A percentile compares a stretch with the other conserved stretches of the same genome.
phyloP scores from a whole-genome alignment of 2,113 vertebrate species.

The Melanotaenia duboulayi region DNA sequence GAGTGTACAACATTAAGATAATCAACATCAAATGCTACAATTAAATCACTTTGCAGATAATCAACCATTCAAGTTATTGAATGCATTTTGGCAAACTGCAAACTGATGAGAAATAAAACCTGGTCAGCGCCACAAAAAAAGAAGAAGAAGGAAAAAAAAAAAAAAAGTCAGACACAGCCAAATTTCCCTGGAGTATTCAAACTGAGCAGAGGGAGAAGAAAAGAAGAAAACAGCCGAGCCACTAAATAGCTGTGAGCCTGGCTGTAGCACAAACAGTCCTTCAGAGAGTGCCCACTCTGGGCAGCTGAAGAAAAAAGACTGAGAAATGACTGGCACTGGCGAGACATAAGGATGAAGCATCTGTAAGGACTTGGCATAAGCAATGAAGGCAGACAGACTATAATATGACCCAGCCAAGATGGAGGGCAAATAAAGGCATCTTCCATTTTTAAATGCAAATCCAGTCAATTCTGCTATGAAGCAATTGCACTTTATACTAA shows the following conservation, averaged over 20 bases:
- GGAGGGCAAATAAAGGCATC: constrained; percentile 64
- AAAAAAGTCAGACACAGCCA: constrained; percentile 68
- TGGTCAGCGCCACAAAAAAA: constrained; percentile 66
- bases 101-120: constrained; percentile 64
- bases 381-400: constrained; percentile 45
- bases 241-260: constrained; percentile 74
- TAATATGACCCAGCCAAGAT: constrained; percentile 55
- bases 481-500: constrained; percentile 28
- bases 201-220: constrained; percentile 66
- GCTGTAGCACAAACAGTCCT: constrained; percentile 72
- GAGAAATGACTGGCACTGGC: constrained; percentile 66
- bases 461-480: constrained; percentile 33
- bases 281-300: constrained; percentile 51
- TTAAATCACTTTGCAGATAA: constrained; percentile 52
- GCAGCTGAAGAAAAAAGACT: constrained; percentile 43
- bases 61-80: constrained; percentile 60
- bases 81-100: constrained; percentile 60
- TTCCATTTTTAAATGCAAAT: constrained; percentile 47
- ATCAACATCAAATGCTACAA: background rate
- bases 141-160: background rate
- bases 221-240: constrained; percentile 70
- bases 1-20: background rate
- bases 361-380: constrained; percentile 70
- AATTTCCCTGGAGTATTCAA: constrained; percentile 77
- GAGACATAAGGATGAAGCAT: constrained; percentile 74